A percentile compares a stretch with the other conserved stretches of the same genome.
These are phyloP conservation scores for Scrobipalpa atriplicella DNA, from an alignment of 2,888 invertebrate species.

Conservation along the genomic window DNA sequence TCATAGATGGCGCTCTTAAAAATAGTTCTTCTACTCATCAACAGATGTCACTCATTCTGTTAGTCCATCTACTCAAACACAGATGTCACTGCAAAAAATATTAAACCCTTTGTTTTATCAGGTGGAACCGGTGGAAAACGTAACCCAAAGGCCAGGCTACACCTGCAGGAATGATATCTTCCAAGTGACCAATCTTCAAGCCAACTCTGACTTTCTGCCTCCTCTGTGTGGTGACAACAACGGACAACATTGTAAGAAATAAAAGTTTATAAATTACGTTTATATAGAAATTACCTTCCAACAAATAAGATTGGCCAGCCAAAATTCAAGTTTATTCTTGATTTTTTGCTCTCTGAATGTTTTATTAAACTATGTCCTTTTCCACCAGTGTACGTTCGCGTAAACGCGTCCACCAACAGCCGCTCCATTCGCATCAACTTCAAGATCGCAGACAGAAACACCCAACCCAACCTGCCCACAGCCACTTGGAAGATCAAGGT, in stretches of 20 bases:
- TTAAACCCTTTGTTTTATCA: conserved; percentile 37
- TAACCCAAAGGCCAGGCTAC: conserved; percentile 72
- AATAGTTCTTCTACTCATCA: conserved; percentile 13
- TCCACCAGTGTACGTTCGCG: conserved; percentile 76
- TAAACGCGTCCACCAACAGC: conserved; percentile 73
- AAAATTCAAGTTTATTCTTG: no score
- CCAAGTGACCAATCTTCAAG: conserved; percentile 74
- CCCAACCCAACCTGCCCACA: conserved; percentile 71
- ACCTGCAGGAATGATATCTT: conserved; percentile 79
- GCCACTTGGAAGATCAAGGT: conserved; percentile 84
- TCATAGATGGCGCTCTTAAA: conserved; percentile 9
- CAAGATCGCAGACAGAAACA: conserved; percentile 71
- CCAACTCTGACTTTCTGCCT: conserved; percentile 77
- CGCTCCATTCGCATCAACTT: conserved; percentile 73
- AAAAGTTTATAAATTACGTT: no score
- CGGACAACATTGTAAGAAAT: conserved; percentile 84
- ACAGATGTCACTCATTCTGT: conserved; percentile 13
- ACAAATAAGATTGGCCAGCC: no score
- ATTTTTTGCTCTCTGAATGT: neutral
- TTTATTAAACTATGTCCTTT: no score
- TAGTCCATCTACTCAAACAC: neutral
- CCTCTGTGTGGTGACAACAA: conserved; percentile 84
- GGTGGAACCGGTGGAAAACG: conserved; percentile 73
- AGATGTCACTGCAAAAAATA: neutral
- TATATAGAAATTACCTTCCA: no score